Conservation (phyloP, 2,797 vertebrate species). For the Trichosurus vulpecula region DNA sequence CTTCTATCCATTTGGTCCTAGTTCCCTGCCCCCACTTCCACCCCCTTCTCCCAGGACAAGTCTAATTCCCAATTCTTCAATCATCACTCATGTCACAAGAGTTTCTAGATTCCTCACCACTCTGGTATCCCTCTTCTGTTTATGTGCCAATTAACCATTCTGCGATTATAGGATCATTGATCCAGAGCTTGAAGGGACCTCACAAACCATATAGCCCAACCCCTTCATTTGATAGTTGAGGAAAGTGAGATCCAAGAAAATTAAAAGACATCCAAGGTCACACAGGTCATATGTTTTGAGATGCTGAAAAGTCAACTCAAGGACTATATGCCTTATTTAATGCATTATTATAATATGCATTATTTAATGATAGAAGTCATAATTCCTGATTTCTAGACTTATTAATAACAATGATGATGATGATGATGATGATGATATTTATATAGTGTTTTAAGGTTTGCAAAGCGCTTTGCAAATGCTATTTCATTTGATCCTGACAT, state of each 20-base stretch:
- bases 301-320: neutral
- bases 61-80: neutral
- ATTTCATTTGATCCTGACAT: neutral
- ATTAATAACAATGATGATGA: neutral
- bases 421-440: neutral
- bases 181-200: neutral
- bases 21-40: neutral
- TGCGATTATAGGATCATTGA: neutral
- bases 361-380: neutral
- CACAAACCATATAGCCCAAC: neutral
- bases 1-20: neutral
- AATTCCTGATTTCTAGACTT: conserved; percentile 32
- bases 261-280: neutral
- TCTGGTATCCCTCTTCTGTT: neutral
- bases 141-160: neutral
- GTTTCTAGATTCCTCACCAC: neutral
- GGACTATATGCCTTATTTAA: too few relatives aligned
- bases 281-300: neutral
- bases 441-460: neutral
- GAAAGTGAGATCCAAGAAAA: neutral
- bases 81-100: neutral
- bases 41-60: neutral
- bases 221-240: neutral
- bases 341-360: too few relatives aligned
- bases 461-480: neutral